phyloP scores from a whole-genome alignment of 2,113 vertebrate species.

The Chloropsis cyanopogon region DNA sequence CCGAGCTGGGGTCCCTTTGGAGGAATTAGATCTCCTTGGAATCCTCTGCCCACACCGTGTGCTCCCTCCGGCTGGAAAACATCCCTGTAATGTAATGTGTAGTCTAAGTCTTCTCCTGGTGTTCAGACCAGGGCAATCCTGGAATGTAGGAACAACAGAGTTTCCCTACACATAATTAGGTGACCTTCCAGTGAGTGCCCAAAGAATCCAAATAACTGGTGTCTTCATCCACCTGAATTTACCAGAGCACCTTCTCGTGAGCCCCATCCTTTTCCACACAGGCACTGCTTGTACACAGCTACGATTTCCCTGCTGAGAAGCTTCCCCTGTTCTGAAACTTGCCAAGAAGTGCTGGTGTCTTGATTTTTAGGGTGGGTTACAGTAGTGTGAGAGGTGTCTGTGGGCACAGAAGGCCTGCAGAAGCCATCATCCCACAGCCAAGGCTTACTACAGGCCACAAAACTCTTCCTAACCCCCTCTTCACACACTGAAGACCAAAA shows the following conservation, averaged over 20 bases:
- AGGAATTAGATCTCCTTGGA: background rate
- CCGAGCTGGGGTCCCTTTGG: background rate
- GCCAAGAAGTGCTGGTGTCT: background rate
- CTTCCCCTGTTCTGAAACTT: background rate
- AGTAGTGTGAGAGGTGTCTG: background rate
- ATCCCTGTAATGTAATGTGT: rapidly evolving
- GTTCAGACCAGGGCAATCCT: background rate
- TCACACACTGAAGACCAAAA: background rate
- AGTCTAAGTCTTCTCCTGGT: background rate
- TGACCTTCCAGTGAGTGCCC: background rate
- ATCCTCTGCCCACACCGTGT: background rate
- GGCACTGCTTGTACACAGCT: background rate
- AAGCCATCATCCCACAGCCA: background rate
- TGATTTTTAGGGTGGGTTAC: background rate
- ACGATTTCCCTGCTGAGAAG: background rate
- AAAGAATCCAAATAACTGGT: background rate
- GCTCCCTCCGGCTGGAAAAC: background rate
- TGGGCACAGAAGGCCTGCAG: background rate
- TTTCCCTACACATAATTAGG: background rate
- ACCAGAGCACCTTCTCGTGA: background rate
- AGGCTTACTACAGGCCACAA: background rate
- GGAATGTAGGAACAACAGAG: background rate
- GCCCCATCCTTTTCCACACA: background rate
- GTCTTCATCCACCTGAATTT: background rate
- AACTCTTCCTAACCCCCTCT: background rate